These are phyloP conservation scores for Engystomops pustulosus DNA, from an alignment of 2,113 vertebrate genomes.

Conservation along the genomic window DNA sequence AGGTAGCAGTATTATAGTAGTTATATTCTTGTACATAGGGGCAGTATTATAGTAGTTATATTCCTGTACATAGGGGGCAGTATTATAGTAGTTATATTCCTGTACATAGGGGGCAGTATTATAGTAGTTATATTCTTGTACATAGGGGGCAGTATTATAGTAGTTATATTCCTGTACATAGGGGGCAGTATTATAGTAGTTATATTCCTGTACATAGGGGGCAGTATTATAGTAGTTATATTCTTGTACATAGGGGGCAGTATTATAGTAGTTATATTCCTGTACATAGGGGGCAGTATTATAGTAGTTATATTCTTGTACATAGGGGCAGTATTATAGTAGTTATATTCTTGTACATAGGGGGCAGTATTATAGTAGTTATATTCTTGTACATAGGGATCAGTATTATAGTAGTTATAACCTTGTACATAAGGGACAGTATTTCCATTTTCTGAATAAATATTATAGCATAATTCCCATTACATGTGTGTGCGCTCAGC, in stretches of 20 bases:
- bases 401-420: slow-evolving; percentile 14
- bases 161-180: not conserved
- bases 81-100: not conserved
- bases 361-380: slow-evolving; percentile 7
- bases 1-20: not conserved
- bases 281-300: not conserved
- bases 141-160: not conserved
- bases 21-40: not conserved
- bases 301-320: slow-evolving; percentile 1
- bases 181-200: not conserved
- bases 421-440: not conserved
- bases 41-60: not conserved
- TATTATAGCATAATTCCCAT: no score
- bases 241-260: not conserved
- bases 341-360: slow-evolving; percentile 9
- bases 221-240: not conserved
- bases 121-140: slow-evolving; percentile 6
- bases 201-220: not conserved
- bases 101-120: not conserved
- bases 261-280: not conserved
- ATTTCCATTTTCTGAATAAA: no score
- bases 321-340: not conserved
- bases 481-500: no score
- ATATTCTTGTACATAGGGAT: slow-evolving; percentile 8
- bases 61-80: not conserved